Evolutionary conservation across 2,113 vertebrate genomes (phyloP).

Genomic region (Colaptes auratus): DNA sequence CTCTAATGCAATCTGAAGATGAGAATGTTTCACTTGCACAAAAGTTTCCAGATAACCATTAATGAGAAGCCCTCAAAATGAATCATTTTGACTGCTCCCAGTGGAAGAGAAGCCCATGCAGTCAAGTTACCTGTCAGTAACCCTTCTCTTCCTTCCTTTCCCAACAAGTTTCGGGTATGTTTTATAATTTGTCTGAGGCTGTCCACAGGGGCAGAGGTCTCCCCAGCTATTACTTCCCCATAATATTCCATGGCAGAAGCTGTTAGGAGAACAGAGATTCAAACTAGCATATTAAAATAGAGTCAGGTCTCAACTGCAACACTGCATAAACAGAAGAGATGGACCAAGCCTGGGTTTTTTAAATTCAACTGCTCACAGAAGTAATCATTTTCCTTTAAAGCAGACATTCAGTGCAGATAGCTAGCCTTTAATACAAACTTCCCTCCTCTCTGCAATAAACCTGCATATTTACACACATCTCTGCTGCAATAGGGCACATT

Average conservation of each 20-base stretch:
- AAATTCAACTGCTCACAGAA: not conserved
- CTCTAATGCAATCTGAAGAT: not conserved
- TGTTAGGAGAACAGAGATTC: not conserved
- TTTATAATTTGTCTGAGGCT: not conserved
- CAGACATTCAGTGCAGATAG: not conserved
- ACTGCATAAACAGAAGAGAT: not conserved
- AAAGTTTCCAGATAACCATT: not conserved
- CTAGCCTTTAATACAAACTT: not conserved
- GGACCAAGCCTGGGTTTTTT: not conserved
- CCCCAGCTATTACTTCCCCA: not conserved
- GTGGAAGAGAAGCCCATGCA: not conserved
- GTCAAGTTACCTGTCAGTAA: not conserved
- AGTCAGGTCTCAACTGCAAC: not conserved
- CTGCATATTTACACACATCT: not conserved
- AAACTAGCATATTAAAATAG: not conserved
- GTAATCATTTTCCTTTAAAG: not conserved
- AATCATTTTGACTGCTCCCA: not conserved
- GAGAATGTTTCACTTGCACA: not conserved
- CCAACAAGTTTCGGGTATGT: not conserved
- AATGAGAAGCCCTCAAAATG: not conserved
- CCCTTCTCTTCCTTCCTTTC: not conserved
- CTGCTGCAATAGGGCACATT: not conserved
- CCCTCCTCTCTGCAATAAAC: not conserved
- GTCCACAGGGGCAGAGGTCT: not conserved
- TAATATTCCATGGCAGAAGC: not conserved